Evolutionary conservation across 2,888 invertebrate species (phyloP), one percentile per base, ranked within the genome.

Genomic region (Alloplasta piceator): DNA sequence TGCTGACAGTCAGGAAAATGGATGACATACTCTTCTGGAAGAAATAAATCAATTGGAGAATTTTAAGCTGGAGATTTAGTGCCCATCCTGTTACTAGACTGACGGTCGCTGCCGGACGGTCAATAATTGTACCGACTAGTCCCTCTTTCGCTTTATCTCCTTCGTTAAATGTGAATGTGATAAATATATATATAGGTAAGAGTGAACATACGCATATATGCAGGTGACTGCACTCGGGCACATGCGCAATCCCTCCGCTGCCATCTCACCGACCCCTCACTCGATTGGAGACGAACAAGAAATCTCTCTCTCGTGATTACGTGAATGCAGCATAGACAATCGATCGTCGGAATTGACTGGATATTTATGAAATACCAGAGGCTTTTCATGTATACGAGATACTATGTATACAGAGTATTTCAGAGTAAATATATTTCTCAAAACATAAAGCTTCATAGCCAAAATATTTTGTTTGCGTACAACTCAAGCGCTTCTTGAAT

Each of bases 271-370:
- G n/a, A 1, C 66, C 6, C 10, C 39, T 10, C 43, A 6, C 43
- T 43, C 43, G 1, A 43, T 6, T 43, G 7, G 43, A 43, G 43
- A 43, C 43, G 43, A 43, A 43, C 6, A 43, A 14, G 5, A 60
- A n/a, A 41, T 10, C 12, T 6, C 50, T 41, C 48, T 56, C n/a
- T 9, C 38, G 14, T 38, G 36, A 60, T 66, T 66, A 66, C 50
- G 38, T 71, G 60, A 71, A 46, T 55, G 41, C 67, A 38, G 66
- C 26, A 16, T 36, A 63, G 61, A 61, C 60, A 67, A 72, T 72
- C 78, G 72, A 78, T 73, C 67, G 67, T 61, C 6, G 41, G 55
- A 36, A 16, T 48, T 67, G 52, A 72, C 60, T 52, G n/a, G 6
- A 36, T 60, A 68, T 68, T 43, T 56, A 71, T n/a, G 36, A 52